Evolutionary conservation across 2,797 vertebrate genomes (phyloP).

Genomic region (Euphonia xanthogaster): DNA sequence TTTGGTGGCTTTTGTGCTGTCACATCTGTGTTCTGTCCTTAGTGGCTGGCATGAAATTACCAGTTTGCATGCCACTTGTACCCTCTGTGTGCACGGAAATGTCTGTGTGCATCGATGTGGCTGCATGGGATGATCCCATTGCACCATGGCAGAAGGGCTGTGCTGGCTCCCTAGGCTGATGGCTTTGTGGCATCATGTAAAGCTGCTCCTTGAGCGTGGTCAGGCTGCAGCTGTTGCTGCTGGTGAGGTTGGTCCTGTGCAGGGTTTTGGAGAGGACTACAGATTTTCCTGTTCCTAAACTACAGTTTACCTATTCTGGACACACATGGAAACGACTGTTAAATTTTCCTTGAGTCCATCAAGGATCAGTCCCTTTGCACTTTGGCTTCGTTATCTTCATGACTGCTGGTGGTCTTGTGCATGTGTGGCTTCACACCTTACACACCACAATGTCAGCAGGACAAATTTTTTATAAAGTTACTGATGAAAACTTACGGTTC

Average conservation of each 20-base stretch:
- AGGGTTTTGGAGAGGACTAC: background rate
- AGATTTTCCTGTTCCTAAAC: background rate
- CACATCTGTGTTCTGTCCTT: background rate
- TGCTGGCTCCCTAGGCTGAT: background rate
- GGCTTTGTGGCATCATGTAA: background rate
- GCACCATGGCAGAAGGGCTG: background rate
- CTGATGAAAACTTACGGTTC: background rate
- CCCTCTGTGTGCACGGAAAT: background rate
- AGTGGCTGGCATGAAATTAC: background rate
- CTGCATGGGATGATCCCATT: background rate
- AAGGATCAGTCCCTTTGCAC: background rate
- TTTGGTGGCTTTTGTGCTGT: background rate
- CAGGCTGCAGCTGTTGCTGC: background rate
- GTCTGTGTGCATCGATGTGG: background rate
- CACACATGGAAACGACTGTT: background rate
- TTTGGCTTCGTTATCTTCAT: background rate
- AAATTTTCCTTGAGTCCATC: background rate
- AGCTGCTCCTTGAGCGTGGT: background rate
- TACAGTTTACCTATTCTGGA: background rate
- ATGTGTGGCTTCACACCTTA: background rate
- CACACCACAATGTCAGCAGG: background rate
- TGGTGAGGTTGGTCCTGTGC: background rate
- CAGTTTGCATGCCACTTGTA: accelerated
- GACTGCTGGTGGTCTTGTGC: background rate
- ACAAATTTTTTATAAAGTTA: background rate